Conservation (phyloP, 2,888 invertebrate species). For the Tachina fera region DNA sequence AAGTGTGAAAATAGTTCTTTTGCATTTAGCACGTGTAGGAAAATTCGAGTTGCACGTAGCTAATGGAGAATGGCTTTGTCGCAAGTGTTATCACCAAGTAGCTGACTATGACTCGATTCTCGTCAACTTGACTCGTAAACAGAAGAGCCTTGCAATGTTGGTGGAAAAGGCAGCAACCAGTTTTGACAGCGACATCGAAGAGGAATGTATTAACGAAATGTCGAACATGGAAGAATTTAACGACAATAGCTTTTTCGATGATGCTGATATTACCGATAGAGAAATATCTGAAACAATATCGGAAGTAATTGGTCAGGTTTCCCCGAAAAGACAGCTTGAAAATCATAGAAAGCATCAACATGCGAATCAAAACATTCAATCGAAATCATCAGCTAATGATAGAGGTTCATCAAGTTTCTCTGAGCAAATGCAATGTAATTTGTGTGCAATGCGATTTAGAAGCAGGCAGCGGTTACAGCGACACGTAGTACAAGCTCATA, state of each 20-base stretch:
- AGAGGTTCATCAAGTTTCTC: background rate
- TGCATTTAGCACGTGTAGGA: slow-evolving; percentile 66
- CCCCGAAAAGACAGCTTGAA: slow-evolving; percentile 18
- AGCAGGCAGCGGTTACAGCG: slow-evolving; percentile 69
- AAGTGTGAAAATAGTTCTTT: slow-evolving; percentile 68
- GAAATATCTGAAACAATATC: slow-evolving; percentile 73
- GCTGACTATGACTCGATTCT: slow-evolving; percentile 70
- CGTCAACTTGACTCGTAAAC: slow-evolving; percentile 67
- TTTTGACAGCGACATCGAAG: slow-evolving; percentile 73
- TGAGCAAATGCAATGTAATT: slow-evolving; percentile 70
- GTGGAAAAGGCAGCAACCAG: slow-evolving; percentile 71
- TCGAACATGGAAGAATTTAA: slow-evolving; percentile 71
- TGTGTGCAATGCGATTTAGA: slow-evolving; percentile 73
- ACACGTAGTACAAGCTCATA: slow-evolving; percentile 72
- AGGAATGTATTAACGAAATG: slow-evolving; percentile 72
- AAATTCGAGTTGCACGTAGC: slow-evolving; percentile 69
- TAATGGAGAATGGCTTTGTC: slow-evolving; percentile 66
- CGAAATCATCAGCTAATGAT: background rate
- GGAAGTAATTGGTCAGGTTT: slow-evolving; percentile 60
- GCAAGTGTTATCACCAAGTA: slow-evolving; percentile 67
- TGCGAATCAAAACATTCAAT: background rate
- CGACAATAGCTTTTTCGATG: slow-evolving; percentile 72
- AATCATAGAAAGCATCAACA: background rate
- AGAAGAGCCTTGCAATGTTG: slow-evolving; percentile 71
- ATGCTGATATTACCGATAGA: slow-evolving; percentile 69